Conservation (phyloP, 2,888 invertebrate species). For the Stenurella melanura region DNA sequence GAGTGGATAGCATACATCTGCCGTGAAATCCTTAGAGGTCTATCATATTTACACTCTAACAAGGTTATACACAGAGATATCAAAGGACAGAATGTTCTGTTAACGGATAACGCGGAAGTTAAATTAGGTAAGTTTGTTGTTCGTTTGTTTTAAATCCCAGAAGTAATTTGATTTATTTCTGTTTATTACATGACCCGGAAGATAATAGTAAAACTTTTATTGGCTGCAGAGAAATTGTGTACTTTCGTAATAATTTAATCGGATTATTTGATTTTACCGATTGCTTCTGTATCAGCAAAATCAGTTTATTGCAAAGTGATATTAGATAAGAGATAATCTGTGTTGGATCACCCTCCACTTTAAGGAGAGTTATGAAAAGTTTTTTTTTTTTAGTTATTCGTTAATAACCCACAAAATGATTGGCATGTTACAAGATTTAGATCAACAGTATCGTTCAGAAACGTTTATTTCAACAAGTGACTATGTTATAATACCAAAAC, state of each 20-base stretch:
- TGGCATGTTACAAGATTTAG: no score
- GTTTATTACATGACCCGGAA: not conserved
- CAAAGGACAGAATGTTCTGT: conserved; percentile 98
- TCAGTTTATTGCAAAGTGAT: conserved; percentile 4
- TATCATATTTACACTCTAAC: conserved; percentile 98
- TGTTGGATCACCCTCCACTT: not conserved
- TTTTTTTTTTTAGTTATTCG: no score
- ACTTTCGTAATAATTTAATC: not conserved
- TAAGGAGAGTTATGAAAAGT: no score
- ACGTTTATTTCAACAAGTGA: no score
- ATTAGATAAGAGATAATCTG: not conserved
- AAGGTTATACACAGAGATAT: conserved; percentile 99
- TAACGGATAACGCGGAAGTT: conserved; percentile 99
- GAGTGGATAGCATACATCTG: conserved; percentile 99
- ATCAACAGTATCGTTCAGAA: no score
- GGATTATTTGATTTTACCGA: not conserved
- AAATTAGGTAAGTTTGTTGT: conserved; percentile 85
- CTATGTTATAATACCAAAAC: no score
- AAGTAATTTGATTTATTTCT: not conserved
- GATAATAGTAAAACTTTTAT: not conserved
- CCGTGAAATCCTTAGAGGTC: conserved; percentile 94
- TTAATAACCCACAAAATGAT: no score
- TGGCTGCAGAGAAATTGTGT: not conserved
- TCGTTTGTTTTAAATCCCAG: not conserved
- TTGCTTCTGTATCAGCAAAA: conserved; percentile 4